phyloP scores from a whole-genome alignment of 2,113 vertebrate species.

The Melanotaenia duboulayi region DNA sequence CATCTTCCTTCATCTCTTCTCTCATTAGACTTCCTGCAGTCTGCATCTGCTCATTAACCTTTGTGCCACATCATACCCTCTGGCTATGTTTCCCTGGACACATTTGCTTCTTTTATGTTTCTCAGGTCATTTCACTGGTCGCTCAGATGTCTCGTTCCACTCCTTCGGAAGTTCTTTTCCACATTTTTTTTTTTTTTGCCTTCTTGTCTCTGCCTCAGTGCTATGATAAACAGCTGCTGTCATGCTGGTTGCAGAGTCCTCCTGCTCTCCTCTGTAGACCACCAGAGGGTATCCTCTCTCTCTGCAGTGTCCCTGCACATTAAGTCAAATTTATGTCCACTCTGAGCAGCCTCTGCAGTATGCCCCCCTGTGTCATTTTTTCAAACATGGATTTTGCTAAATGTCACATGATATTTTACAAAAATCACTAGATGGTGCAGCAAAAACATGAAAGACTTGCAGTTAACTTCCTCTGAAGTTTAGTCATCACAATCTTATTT shows the following conservation, averaged over 20 bases:
- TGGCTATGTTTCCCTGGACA: constrained; percentile 37
- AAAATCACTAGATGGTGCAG: not conserved
- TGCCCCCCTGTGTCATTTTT: constrained; percentile 38
- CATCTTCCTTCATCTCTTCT: constrained; percentile 17
- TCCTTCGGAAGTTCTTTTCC: constrained; percentile 41
- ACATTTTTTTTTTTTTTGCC: constrained; percentile 7
- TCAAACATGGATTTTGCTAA: constrained; percentile 24
- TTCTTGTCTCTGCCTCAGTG: constrained; percentile 17
- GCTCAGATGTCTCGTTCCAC: constrained; percentile 55
- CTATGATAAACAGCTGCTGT: constrained; percentile 63
- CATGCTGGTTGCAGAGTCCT: constrained; percentile 54
- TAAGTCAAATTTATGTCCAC: constrained; percentile 67
- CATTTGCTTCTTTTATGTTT: constrained; percentile 49
- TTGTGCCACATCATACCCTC: constrained; percentile 27
- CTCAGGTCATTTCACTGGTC: constrained; percentile 51
- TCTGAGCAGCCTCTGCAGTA: constrained; percentile 33
- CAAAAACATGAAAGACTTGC: no score
- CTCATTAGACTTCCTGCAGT: constrained; percentile 24
- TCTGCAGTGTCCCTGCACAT: constrained; percentile 65
- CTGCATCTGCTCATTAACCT: constrained; percentile 68
- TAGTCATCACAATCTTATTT: no score
- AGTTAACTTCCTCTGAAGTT: no score
- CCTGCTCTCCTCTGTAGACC: constrained; percentile 63
- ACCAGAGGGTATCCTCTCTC: constrained; percentile 61
- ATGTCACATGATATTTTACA: constrained; percentile 9